These are phyloP conservation scores for Drosophila neocordata DNA, from an alignment of 1,140 invertebrate genomes.

Conservation along the genomic window DNA sequence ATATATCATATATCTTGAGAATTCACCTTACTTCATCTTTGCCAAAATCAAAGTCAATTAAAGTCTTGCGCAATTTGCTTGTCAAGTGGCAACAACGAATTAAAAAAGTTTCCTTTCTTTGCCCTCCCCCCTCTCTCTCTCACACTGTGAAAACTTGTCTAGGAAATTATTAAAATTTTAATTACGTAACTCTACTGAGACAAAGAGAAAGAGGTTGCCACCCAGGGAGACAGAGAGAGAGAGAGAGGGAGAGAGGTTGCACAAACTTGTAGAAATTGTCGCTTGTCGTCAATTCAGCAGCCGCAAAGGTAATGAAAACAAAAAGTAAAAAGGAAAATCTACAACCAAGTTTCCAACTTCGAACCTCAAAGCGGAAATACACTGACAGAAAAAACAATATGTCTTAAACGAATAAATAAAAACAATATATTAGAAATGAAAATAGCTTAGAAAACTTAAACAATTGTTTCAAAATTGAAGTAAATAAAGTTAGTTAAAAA, in stretches of 20 bases:
- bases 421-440: background rate
- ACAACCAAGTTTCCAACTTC: background rate
- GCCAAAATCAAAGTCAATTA: conserved; percentile 71
- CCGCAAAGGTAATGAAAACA: conserved; percentile 47
- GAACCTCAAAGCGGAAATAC: background rate
- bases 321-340: background rate
- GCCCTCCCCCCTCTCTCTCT: background rate
- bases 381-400: background rate
- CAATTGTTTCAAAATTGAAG: too few species aligned
- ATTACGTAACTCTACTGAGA: conserved; percentile 62
- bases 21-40: background rate
- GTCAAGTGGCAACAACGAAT: conserved; percentile 57
- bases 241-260: background rate
- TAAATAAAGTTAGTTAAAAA: too few species aligned
- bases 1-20: background rate
- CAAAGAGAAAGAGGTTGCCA: conserved; percentile 24
- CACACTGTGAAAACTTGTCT: conserved; percentile 27
- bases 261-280: conserved; percentile 29
- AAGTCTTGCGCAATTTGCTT: conserved; percentile 52
- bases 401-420: too few species aligned
- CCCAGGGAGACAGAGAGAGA: too few species aligned
- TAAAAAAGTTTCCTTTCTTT: conserved; percentile 43
- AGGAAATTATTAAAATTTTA: conserved; percentile 74
- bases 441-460: too few species aligned
- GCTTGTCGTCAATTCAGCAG: conserved; percentile 20